Conservation (phyloP, 2,888 invertebrate species). For the Hoplodrina blanda region DNA sequence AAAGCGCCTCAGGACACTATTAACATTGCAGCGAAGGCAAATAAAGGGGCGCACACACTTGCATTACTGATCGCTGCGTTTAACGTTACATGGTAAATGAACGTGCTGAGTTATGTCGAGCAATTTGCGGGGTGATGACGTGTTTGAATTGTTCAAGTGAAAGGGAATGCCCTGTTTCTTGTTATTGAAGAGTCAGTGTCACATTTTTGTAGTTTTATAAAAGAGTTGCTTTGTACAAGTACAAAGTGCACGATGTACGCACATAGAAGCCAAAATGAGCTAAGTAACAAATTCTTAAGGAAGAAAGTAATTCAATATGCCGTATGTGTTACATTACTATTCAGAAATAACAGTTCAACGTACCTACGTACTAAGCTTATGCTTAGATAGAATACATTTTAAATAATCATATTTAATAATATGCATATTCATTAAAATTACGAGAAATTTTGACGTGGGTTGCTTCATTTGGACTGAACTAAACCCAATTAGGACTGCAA, state of each 20-base stretch:
- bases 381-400: too few species aligned
- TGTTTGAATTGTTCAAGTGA: slow-evolving; percentile 30
- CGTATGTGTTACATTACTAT: too few species aligned
- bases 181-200: slow-evolving; percentile 1
- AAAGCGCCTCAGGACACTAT: slow-evolving; percentile 81
- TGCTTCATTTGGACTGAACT: background rate
- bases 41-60: slow-evolving; percentile 68
- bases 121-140: slow-evolving; percentile 49
- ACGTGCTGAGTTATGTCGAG: slow-evolving; percentile 47
- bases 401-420: background rate
- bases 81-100: slow-evolving; percentile 52
- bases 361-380: too few species aligned
- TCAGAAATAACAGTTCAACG: too few species aligned
- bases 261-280: too few species aligned
- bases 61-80: slow-evolving; percentile 53
- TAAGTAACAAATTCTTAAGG: too few species aligned
- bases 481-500: background rate
- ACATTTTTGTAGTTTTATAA: background rate
- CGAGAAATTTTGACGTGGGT: background rate
- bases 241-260: background rate
- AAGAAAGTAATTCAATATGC: too few species aligned
- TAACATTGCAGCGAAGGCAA: slow-evolving; percentile 77
- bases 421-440: background rate
- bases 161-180: slow-evolving; percentile 16
- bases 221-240: background rate